Evolutionary conservation across 2,888 invertebrate genomes (phyloP).

Genomic region (Sylvicola cinctus): DNA sequence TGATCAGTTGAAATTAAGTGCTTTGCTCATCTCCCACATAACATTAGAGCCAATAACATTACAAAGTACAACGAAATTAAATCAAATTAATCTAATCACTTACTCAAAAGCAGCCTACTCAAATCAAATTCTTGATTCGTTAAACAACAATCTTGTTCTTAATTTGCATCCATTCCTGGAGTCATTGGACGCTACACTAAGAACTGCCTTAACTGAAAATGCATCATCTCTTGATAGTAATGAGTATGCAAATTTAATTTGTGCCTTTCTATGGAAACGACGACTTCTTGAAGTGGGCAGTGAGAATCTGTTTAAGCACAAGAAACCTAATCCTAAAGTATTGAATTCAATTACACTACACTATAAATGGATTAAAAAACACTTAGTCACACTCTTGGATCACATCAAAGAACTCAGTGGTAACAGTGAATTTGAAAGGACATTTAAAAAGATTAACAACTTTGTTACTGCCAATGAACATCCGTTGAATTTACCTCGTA

Average conservation of each 20-base stretch:
- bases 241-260: constrained; percentile 13
- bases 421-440: constrained; percentile 9
- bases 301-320: constrained; percentile 12
- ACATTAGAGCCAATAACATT: constrained; percentile 12
- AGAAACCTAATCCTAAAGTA: constrained; percentile 29
- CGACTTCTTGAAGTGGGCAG: constrained; percentile 2
- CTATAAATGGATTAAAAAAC: constrained; percentile 53
- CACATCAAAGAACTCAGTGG: constrained; percentile 8
- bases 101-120: constrained; percentile 18
- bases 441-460: constrained; percentile 10
- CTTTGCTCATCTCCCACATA: constrained; percentile 13
- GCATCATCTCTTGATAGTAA: constrained; percentile 11
- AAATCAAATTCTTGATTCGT: constrained; percentile 14
- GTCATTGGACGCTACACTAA: constrained; percentile 10
- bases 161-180: constrained; percentile 14
- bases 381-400: constrained; percentile 24
- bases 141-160: constrained; percentile 16
- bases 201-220: neutral
- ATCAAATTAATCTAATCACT: constrained; percentile 14
- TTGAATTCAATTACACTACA: constrained; percentile 43
- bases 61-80: constrained; percentile 10
- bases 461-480: constrained; percentile 2
- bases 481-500: constrained; percentile 8
- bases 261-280: constrained; percentile 10
- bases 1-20: constrained; percentile 12